Percentiles rank a stretch among this genome's conserved stretches.
Evolutionary conservation across 2,888 invertebrate species (phyloP).

Genomic region (Oeneis ivallda): DNA sequence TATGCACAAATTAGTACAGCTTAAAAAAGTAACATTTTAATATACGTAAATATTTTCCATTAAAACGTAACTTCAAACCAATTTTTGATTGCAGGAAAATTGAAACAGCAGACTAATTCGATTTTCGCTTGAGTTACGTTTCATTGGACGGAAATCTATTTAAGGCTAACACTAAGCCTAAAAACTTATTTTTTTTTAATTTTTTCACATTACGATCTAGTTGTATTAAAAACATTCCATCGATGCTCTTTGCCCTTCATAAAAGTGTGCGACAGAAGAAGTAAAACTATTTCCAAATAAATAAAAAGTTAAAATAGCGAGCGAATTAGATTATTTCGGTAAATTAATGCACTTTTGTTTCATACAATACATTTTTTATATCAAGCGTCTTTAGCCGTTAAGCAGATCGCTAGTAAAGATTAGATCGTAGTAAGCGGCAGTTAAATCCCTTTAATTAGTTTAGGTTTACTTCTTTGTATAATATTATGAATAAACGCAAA

Average conservation of each 20-base stretch:
- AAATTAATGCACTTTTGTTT: not conserved
- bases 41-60: slow-evolving; percentile 2
- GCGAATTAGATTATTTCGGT: not conserved
- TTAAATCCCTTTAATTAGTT: not conserved
- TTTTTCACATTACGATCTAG: slow-evolving; percentile 2
- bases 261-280: slow-evolving; percentile 11
- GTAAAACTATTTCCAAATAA: slow-evolving; percentile 13
- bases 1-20: slow-evolving; percentile 63
- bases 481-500: slow-evolving; percentile 3
- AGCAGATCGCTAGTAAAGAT: not conserved
- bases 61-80: slow-evolving; percentile 20
- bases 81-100: not conserved
- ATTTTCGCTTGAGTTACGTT: slow-evolving; percentile 3
- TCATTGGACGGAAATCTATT: slow-evolving; percentile 2
- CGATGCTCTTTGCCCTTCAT: not conserved
- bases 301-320: not conserved
- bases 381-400: not conserved
- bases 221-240: slow-evolving; percentile 10
- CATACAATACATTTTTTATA: not conserved
- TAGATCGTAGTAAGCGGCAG: not conserved
- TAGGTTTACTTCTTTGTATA: slow-evolving; percentile 12
- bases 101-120: not conserved
- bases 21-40: slow-evolving; percentile 32
- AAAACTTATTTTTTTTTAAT: not conserved
- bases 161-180: slow-evolving; percentile 7